phyloP scores from a whole-genome alignment of 2,888 invertebrate genomes.

The Parnassius orleans region DNA sequence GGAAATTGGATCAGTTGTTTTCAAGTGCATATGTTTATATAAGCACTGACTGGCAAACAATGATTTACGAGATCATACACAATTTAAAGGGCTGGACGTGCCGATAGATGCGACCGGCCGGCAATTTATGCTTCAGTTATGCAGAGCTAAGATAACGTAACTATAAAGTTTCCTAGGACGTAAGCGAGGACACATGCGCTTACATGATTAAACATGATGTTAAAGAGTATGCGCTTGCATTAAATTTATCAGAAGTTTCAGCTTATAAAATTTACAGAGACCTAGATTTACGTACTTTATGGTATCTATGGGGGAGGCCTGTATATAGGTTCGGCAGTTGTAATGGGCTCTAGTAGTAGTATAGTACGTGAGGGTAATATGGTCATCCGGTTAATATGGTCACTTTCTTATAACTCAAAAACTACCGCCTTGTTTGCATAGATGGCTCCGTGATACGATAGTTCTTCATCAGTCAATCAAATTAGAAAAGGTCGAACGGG shows the following conservation, averaged over 20 bases:
- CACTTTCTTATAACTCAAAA: too few species aligned
- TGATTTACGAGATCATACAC: neutral
- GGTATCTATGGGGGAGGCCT: too few species aligned
- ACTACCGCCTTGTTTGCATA: too few species aligned
- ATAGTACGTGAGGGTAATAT: too few species aligned
- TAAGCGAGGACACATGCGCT: conserved; percentile 5
- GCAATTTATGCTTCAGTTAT: neutral
- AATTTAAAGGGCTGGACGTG: conserved; percentile 9
- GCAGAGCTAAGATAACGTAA: neutral
- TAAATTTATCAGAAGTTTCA: neutral
- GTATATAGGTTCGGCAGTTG: too few species aligned
- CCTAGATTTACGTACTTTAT: too few species aligned
- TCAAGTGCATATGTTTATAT: neutral
- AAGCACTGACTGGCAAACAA: neutral
- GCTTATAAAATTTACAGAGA: neutral
- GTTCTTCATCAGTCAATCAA: too few species aligned
- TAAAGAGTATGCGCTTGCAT: neutral
- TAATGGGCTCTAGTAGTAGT: too few species aligned
- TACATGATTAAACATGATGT: conserved; percentile 10
- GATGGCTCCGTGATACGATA: too few species aligned
- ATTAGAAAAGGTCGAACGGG: too few species aligned
- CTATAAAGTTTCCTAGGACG: conserved; percentile 7
- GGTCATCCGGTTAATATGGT: too few species aligned
- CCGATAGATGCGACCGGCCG: conserved; percentile 5
- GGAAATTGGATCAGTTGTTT: conserved; percentile 20